Percentiles rank a stretch among this genome's conserved stretches.
phyloP scores from a whole-genome alignment of 2,113 vertebrate genomes.

The Hoplias malabaricus region DNA sequence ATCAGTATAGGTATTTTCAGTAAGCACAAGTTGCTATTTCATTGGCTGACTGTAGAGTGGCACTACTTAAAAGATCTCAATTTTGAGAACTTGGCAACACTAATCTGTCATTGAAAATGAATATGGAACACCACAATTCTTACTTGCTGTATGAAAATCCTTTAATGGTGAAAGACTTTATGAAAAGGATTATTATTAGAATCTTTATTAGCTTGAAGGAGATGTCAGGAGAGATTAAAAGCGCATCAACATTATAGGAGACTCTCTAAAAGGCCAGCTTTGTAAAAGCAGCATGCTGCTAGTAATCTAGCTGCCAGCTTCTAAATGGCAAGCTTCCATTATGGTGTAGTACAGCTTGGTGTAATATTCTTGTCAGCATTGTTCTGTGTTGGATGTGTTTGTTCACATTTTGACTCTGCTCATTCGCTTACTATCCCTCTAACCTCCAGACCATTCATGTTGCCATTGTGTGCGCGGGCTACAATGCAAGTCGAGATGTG shows the following conservation, averaged over 20 bases:
- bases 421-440: conserved; percentile 38
- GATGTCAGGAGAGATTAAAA: too few relatives aligned
- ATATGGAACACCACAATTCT: too few relatives aligned
- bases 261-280: background rate
- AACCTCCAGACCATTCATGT: conserved; percentile 91
- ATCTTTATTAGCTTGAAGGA: too few relatives aligned
- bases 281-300: conserved; percentile 18
- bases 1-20: too few relatives aligned
- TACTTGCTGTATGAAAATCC: too few relatives aligned
- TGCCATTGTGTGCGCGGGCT: conserved; percentile 96
- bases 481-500: conserved; percentile 87
- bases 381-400: conserved; percentile 2
- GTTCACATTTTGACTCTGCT: background rate
- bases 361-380: conserved; percentile 10
- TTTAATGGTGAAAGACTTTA: too few relatives aligned
- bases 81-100: too few relatives aligned
- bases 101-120: too few relatives aligned
- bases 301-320: conserved; percentile 23
- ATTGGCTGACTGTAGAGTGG: too few relatives aligned
- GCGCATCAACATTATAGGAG: conserved; percentile 2
- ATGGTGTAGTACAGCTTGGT: conserved; percentile 1
- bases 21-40: too few relatives aligned
- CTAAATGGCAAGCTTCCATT: conserved; percentile 31
- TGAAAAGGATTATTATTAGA: too few relatives aligned
- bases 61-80: too few relatives aligned